Evolutionary conservation across 2,888 invertebrate species (phyloP).

Genomic region (Holacanthella duospinosa): DNA sequence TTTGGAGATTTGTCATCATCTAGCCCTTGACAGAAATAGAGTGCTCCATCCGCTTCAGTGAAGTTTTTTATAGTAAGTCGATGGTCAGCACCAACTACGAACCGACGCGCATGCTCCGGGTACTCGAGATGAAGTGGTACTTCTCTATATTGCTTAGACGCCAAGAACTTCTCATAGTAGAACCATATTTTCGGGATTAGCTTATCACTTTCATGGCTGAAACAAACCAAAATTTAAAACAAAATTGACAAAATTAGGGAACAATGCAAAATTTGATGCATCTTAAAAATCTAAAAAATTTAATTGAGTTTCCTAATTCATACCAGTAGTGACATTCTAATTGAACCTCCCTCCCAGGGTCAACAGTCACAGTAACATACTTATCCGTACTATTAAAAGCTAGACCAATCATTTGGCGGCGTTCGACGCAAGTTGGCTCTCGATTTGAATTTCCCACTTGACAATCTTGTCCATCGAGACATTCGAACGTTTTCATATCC

Average conservation of each 20-base stretch:
- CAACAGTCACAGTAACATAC: background rate
- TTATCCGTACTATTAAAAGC: background rate
- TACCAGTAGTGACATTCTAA: constrained; percentile 8
- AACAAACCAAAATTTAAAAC: too few relatives aligned
- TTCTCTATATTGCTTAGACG: background rate
- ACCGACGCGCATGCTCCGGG: background rate
- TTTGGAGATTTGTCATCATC: constrained; percentile 2
- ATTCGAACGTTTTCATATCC: background rate
- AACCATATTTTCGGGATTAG: background rate
- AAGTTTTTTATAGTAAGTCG: constrained; percentile 4
- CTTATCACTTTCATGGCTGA: background rate
- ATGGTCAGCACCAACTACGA: background rate
- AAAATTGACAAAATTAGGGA: background rate
- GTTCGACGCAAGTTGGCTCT: background rate
- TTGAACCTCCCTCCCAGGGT: background rate
- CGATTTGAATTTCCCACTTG: background rate
- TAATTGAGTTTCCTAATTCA: background rate
- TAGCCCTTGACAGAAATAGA: constrained; percentile 8
- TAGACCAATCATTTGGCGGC: background rate
- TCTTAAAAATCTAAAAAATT: background rate
- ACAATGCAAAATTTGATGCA: background rate
- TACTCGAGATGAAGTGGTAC: background rate
- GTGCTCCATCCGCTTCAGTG: background rate
- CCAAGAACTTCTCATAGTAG: constrained; percentile 1
- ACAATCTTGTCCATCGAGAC: background rate